phyloP scores from a whole-genome alignment of 2,888 invertebrate genomes.

The Junonia oenone region DNA sequence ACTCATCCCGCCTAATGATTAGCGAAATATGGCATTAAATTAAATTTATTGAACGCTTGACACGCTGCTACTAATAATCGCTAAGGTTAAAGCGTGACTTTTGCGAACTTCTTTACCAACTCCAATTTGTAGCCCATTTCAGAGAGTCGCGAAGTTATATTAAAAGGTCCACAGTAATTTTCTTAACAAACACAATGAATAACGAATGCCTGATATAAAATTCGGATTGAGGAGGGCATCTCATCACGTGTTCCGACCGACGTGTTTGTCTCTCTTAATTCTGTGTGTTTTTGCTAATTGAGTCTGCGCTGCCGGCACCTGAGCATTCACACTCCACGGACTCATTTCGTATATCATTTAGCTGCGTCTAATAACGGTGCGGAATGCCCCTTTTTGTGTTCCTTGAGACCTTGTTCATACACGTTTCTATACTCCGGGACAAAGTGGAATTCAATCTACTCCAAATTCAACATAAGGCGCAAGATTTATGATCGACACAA shows the following conservation, averaged over 20 bases:
- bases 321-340: slow-evolving; percentile 34
- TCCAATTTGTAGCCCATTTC: slow-evolving; percentile 58
- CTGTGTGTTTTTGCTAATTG: slow-evolving; percentile 78
- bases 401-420: slow-evolving; percentile 19
- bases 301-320: slow-evolving; percentile 61
- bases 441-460: slow-evolving; percentile 68
- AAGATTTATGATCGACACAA: slow-evolving; percentile 80
- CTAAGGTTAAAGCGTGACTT: slow-evolving; percentile 59
- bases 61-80: slow-evolving; percentile 57
- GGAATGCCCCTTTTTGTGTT: slow-evolving; percentile 28
- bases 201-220: slow-evolving; percentile 76
- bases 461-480: slow-evolving; percentile 76
- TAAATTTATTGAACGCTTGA: slow-evolving; percentile 60
- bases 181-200: slow-evolving; percentile 75
- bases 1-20: slow-evolving; percentile 47
- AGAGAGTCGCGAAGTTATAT: slow-evolving; percentile 67
- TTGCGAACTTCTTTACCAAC: slow-evolving; percentile 60
- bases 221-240: slow-evolving; percentile 70
- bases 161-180: slow-evolving; percentile 78
- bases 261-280: slow-evolving; percentile 75
- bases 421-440: slow-evolving; percentile 45
- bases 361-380: slow-evolving; percentile 52
- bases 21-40: slow-evolving; percentile 56
- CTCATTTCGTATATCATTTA: slow-evolving; percentile 53
- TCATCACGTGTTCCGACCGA: slow-evolving; percentile 60